Evolutionary conservation across 2,888 invertebrate species (phyloP), one percentile per base, ranked within the genome.

Genomic region (Heliconius sara): DNA sequence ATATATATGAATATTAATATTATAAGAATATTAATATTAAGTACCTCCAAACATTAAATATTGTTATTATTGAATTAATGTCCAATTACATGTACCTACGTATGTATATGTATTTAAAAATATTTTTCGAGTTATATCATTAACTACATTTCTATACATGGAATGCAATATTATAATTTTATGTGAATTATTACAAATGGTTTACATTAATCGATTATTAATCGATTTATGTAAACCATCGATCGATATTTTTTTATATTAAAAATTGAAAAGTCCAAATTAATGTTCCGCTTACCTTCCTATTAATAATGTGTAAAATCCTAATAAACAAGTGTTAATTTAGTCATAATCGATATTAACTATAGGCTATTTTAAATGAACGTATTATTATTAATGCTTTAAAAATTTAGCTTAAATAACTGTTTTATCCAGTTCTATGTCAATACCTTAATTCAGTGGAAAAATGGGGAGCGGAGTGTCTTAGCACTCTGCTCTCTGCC

Each of bases 381-480:
- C 57, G 77, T 82, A 80, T 77, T 80, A 80, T 68, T 82, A 80
- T 68, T 82, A 79, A 72, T 72, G 60, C 34, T 79, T 77, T 75
- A 80, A 68, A 60, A 43, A 57, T 68, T 10, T 65, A 27, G 57
- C 72, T 73, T 34, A 73, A 43, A 68, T 13, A 68, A 19, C 39
- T 70, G 43, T 70, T 70, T 39, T 43, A 7, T 68, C n/a, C 68
- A 70, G 43, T 25, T 3, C 6, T 70, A 70, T 70, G 68, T 70
- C 68, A 70, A 43, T 7, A 43, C 0, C n/a, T n/a, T n/a, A 68
- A 30, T 34, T 39, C 39, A 10, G 39, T 0, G 10, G 10, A 39
- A 39, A 39, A 10, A 39, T 39, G 10, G 39, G 39, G 39, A 39
- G 10, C 10, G 10, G 0, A 39, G 39, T 39, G 39, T 10, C 39